Evolutionary conservation across 2,113 vertebrate genomes (phyloP).

Genomic region (Sylvilagus bachmani): DNA sequence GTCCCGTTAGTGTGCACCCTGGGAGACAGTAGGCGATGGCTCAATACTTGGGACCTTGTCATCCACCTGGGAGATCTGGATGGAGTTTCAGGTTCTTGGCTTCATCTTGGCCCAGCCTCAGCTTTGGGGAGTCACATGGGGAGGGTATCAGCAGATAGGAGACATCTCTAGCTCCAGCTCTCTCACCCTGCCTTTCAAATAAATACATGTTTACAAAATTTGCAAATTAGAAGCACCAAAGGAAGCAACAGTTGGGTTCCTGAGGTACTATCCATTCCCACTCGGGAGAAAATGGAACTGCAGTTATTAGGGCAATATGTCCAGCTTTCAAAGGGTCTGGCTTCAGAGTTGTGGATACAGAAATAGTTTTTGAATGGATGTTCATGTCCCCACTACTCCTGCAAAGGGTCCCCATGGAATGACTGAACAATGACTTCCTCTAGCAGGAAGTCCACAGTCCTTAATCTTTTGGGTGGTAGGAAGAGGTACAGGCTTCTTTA

Average conservation of each 20-base stretch:
- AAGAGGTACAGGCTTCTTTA: constrained; percentile 18
- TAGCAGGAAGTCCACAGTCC: constrained; percentile 43
- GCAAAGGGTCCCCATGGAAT: neutral
- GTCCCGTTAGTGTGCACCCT: no score
- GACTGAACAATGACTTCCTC: constrained; percentile 71
- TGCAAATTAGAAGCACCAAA: neutral
- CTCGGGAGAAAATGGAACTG: neutral
- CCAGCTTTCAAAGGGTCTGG: neutral
- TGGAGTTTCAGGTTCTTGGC: no score
- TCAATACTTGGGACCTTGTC: no score
- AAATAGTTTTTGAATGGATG: neutral
- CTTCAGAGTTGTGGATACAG: neutral
- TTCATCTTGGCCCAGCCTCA: no score
- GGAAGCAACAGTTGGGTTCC: neutral
- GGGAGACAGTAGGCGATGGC: no score
- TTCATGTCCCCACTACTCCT: neutral
- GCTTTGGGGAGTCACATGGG: no score
- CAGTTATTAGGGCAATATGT: neutral
- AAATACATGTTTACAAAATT: no score
- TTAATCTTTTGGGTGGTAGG: constrained; percentile 43
- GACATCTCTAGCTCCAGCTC: no score
- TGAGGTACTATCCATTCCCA: neutral
- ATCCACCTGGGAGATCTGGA: no score
- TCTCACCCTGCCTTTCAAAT: no score
- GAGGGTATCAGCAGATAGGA: no score